phyloP scores from a whole-genome alignment of 2,797 vertebrate genomes.

The Xiphophorus birchmanni region DNA sequence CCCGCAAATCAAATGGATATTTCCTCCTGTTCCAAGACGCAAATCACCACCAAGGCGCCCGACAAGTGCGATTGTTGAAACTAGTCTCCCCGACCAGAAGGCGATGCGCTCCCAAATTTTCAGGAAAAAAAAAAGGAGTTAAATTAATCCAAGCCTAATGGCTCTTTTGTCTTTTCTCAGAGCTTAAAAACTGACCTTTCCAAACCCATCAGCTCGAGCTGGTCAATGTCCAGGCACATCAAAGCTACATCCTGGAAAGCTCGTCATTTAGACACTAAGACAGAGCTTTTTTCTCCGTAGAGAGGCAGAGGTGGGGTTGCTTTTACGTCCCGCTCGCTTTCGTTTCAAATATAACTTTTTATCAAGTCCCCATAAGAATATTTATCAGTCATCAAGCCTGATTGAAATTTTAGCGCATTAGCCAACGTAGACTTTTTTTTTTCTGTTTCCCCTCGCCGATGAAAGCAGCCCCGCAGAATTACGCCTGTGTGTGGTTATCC shows the following conservation, averaged over 20 bases:
- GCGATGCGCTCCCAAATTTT: conserved; percentile 36
- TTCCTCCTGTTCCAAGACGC: conserved; percentile 54
- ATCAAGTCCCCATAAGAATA: conserved; percentile 41
- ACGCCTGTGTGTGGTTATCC: conserved; percentile 25
- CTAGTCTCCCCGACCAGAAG: conserved; percentile 47
- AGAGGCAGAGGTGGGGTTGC: conserved; percentile 32
- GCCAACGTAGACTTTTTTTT: conserved; percentile 86
- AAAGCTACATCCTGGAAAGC: conserved; percentile 38
- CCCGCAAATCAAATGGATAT: conserved; percentile 52
- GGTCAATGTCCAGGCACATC: conserved; percentile 41
- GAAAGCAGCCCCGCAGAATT: conserved; percentile 47
- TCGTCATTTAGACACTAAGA: conserved; percentile 30
- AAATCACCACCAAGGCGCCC: conserved; percentile 48
- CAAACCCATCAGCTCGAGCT: not conserved
- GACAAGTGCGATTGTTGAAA: conserved; percentile 72
- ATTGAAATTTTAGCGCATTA: conserved; percentile 96
- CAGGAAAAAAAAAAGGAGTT: conserved; percentile 14
- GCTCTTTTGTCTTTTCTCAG: conserved; percentile 7
- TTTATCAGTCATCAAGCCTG: conserved; percentile 72
- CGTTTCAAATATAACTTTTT: conserved; percentile 74
- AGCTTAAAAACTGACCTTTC: conserved; percentile 22
- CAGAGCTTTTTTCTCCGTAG: conserved; percentile 41
- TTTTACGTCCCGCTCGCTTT: conserved; percentile 47
- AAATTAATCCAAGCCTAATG: not conserved
- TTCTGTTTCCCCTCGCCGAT: conserved; percentile 44